A percentile compares a stretch with the other conserved stretches of the same genome.
phyloP scores from a whole-genome alignment of 1,140 invertebrate genomes.

The Microvelia longipes region DNA sequence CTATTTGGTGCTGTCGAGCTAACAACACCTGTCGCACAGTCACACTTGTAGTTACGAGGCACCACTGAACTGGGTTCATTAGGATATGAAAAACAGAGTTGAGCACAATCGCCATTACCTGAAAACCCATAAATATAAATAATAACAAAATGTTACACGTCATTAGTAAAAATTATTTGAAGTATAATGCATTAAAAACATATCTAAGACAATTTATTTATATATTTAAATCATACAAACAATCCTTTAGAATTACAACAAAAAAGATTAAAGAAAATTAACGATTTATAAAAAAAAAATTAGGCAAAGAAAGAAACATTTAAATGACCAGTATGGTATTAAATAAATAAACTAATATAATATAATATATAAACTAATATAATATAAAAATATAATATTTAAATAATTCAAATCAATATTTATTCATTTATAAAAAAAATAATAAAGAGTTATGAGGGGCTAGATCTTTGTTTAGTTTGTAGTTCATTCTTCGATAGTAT shows the following conservation, averaged over 20 bases:
- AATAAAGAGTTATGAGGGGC: no score
- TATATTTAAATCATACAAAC: background rate
- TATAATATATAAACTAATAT: no score
- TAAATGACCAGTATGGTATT: no score
- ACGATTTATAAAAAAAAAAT: background rate
- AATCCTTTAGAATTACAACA: background rate
- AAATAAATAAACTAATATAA: no score
- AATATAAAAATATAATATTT: no score
- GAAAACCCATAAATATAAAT: background rate
- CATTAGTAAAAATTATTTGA: background rate
- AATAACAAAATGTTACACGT: background rate
- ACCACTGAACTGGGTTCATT: slow-evolving; percentile 29
- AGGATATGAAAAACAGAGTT: slow-evolving; percentile 88
- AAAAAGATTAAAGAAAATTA: background rate
- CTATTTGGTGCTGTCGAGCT: slow-evolving; percentile 21
- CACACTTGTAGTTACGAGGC: slow-evolving; percentile 52
- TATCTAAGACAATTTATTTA: no score
- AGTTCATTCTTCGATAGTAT: no score
- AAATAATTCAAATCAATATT: no score
- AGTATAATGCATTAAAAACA: no score
- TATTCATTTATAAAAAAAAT: no score
- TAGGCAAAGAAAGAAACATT: no score
- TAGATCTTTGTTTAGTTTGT: no score
- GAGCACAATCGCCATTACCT: slow-evolving; percentile 74
- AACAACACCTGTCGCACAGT: slow-evolving; percentile 72